Evolutionary conservation across 2,888 invertebrate species (phyloP).

Genomic region (Hyposoter dolosus): DNA sequence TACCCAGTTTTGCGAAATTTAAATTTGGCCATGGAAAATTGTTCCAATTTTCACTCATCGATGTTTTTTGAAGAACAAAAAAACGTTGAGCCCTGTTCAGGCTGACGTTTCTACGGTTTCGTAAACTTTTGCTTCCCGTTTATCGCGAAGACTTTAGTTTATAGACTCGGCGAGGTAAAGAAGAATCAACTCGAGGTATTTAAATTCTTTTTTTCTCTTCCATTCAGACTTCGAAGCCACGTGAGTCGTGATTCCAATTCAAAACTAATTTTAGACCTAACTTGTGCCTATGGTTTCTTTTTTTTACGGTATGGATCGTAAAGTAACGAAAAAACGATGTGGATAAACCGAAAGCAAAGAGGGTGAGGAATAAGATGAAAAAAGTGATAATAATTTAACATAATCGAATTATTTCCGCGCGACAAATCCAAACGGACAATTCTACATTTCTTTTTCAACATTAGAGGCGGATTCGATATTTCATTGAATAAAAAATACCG

Average conservation of each 20-base stretch:
- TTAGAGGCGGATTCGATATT: constrained; percentile 37
- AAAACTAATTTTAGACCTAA: constrained; percentile 70
- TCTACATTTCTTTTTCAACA: constrained; percentile 18
- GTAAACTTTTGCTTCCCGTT: constrained; percentile 25
- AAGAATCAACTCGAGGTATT: constrained; percentile 23
- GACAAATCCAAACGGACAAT: constrained; percentile 22
- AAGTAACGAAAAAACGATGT: constrained; percentile 19
- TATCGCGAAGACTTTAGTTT: constrained; percentile 48
- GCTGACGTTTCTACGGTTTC: constrained; percentile 24
- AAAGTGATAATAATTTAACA: constrained; percentile 47
- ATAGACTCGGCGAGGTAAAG: constrained; percentile 26
- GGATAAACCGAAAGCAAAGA: constrained; percentile 54
- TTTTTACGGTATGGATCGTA: constrained; percentile 46
- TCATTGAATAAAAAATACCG: not conserved
- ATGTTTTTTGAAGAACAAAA: not conserved
- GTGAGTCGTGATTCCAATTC: constrained; percentile 64
- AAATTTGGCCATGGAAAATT: not conserved
- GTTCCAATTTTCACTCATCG: not conserved
- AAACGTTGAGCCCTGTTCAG: not conserved
- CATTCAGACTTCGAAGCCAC: constrained; percentile 41
- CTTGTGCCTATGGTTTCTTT: constrained; percentile 42
- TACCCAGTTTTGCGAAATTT: constrained; percentile 5
- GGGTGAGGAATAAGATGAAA: constrained; percentile 46
- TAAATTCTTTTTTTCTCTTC: constrained; percentile 23
- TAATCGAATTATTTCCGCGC: constrained; percentile 45